Base-by-base conservation (phyloP, 2,888 invertebrate species). In the Trichopria drosophilae region DNA sequence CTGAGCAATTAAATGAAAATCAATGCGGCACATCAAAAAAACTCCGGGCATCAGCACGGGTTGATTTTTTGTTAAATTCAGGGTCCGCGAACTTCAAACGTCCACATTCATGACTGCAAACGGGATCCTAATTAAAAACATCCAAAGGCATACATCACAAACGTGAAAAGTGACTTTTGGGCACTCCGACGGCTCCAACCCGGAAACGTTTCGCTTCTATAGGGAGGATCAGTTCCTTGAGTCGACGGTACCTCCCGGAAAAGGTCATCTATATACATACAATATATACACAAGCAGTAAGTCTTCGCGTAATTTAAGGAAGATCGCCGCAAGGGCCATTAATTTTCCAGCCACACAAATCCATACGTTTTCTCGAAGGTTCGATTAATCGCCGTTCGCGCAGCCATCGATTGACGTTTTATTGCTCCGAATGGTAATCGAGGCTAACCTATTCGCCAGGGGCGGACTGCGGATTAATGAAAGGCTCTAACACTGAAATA, bases 261-360 rank as follows among this genome's bases (percentile, higher is more conserved):
- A 51, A 45, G 28, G 54, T 52, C n/a, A n/a, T n/a, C n/a, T n/a
- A n/a, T n/a, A n/a, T n/a, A n/a, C n/a, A n/a, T n/a, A n/a, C n/a
- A n/a, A n/a, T n/a, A n/a, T 51, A 58, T 55, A 54, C 53, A 55
- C 51, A 50, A 50, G 47, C 53, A 40, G 53, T 60, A 56, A 53
- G 51, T 51, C 56, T 57, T 39, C 26, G 51, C 51, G 43, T 56
- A 58, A 58, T 57, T 55, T 58, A 53, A 48, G 43, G 51, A 50
- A 51, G 52, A 55, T 43, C 40, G 49, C 40, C 41, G 43, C 36
- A 37, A 26, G 37, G 51, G 32, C 51, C 51, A 53, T 57, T 52
- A 53, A 56, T 59, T 59, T 55, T 43, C 56, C 55, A 45, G 54
- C 51, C 53, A 51, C 56, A 46, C 51, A 53, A 49, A 47, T 47